phyloP scores from a whole-genome alignment of 2,888 invertebrate genomes.

The Deroplatys truncata region DNA sequence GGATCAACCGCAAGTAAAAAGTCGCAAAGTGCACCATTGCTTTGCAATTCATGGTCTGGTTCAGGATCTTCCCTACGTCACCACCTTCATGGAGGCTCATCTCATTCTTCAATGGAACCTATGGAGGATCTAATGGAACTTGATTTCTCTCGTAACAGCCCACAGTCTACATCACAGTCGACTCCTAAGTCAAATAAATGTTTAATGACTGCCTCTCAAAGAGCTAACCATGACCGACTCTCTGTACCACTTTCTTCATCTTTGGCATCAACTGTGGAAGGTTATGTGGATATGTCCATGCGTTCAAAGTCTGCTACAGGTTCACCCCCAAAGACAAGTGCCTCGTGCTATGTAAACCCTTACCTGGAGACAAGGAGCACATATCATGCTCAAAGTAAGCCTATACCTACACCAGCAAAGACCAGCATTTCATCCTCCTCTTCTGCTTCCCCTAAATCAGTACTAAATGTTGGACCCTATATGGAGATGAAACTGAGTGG shows the following conservation, averaged over 20 bases:
- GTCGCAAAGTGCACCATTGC: conserved; percentile 60
- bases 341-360: background rate
- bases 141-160: conserved; percentile 55
- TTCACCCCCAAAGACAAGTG: conserved; percentile 8
- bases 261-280: conserved; percentile 40
- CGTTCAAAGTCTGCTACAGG: background rate
- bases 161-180: conserved; percentile 3
- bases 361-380: conserved; percentile 13
- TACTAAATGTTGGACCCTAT: conserved; percentile 43
- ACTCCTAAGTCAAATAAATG: background rate
- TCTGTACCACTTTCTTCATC: conserved; percentile 23
- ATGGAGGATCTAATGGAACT: conserved; percentile 82
- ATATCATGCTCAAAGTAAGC: conserved; percentile 30
- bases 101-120: conserved; percentile 45
- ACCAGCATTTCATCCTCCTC: conserved; percentile 9
- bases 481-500: conserved; percentile 42
- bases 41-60: conserved; percentile 49
- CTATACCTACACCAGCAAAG: conserved; percentile 31
- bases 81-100: conserved; percentile 44
- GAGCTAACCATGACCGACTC: background rate
- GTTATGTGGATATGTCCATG: conserved; percentile 50
- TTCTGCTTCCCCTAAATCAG: conserved; percentile 36
- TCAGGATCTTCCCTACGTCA: background rate
- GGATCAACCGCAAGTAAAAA: conserved; percentile 34
- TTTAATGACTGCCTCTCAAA: background rate